Evolutionary conservation across 2,113 vertebrate species (phyloP), one percentile per base, ranked within the genome.

Genomic region (Anoplopoma fimbria): DNA sequence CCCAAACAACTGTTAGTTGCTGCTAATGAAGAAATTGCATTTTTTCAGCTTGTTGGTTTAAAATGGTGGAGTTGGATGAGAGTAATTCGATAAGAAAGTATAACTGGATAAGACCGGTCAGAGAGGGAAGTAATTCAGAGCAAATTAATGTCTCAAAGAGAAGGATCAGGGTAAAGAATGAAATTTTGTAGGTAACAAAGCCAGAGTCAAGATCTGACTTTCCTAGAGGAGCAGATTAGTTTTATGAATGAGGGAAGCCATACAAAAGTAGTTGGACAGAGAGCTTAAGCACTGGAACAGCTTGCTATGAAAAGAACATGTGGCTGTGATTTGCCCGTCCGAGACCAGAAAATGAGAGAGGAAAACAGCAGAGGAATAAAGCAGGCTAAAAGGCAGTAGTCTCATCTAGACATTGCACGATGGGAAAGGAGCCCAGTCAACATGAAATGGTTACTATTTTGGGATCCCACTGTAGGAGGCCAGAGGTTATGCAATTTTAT

Each of bases 241-340:
- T 55, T 77, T 87, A 83, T 85, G 79, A 88, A 87, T 82, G 75
- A 89, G 60, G 8, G 49, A 51, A 60, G 60, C 31, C 60, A 63
- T 60, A 60, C 31, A 68, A 80, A 88, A 87, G 84, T 23, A 79
- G 36, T 47, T 87, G 87, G 69, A 78, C 75, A 77, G 65, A 81
- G 62, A 79, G 58, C n/a, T 63, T 83, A 88, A 65, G 60, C 85
- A 77, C 58, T 70, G 87, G 78, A 92, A 89, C 73, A 86, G 49
- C 82, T 83, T 85, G 77, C 79, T 89, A 81, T 84, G 83, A 90
- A 88, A 76, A 84, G 80, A 92, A 93, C 90, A 90, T 87, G 85
- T 91, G 90, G 87, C 77, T 90, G 68, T 86, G 75, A 79, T 90
- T 93, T 88, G 58, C 55, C 80, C 85, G 83, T 62, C 13, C 27